Evolutionary conservation across 2,888 invertebrate genomes (phyloP).

Genomic region (Protonemura montana): DNA sequence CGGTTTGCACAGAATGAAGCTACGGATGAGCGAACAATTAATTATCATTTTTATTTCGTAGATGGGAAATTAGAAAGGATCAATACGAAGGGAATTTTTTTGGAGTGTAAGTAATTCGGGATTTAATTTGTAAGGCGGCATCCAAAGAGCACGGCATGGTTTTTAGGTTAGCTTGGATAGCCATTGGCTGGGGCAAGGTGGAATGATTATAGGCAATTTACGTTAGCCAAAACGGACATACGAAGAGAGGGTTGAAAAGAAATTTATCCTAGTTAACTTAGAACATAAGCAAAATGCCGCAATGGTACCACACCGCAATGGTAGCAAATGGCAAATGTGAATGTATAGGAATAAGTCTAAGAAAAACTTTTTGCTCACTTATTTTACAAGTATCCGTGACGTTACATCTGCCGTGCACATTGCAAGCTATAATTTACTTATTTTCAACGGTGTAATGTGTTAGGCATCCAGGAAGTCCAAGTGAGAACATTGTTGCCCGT

Average conservation of each 20-base stretch:
- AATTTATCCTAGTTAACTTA: not conserved
- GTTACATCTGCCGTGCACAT: not conserved
- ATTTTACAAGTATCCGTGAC: not conserved
- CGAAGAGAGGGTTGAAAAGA: not conserved
- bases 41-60: not conserved
- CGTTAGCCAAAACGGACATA: not conserved
- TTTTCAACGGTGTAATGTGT: not conserved
- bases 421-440: not conserved
- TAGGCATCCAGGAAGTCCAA: not conserved
- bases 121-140: not conserved
- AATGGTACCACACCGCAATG: not conserved
- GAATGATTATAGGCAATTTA: not conserved
- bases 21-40: not conserved
- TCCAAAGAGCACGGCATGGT: not conserved
- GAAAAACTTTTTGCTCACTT: not conserved
- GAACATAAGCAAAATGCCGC: too few relatives aligned
- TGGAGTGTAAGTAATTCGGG: not conserved
- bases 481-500: not conserved
- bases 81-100: not conserved
- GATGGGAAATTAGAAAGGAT: not conserved
- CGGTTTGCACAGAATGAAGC: not conserved
- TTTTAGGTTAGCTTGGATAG: not conserved
- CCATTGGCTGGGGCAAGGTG: not conserved
- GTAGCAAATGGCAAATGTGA: not conserved
- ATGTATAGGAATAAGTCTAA: not conserved